Evolutionary conservation across 2,113 vertebrate species (phyloP).

Genomic region (Chloropsis cyanopogon): DNA sequence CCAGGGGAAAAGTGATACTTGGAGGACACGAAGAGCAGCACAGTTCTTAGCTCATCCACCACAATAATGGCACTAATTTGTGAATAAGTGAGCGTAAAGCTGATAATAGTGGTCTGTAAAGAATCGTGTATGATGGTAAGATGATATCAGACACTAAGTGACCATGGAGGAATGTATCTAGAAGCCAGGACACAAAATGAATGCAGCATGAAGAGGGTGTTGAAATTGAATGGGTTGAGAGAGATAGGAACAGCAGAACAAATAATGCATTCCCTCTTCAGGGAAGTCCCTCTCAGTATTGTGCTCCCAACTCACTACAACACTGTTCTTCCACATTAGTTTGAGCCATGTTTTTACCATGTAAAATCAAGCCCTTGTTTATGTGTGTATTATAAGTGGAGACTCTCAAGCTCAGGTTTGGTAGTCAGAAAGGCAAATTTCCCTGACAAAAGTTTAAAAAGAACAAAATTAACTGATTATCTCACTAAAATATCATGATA

Average conservation of each 20-base stretch:
- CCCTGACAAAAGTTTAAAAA: neutral
- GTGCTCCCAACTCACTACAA: neutral
- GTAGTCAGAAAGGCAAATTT: neutral
- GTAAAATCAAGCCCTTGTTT: neutral
- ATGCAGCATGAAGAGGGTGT: slow-evolving; percentile 25
- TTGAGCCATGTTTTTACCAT: neutral
- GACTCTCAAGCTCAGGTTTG: neutral
- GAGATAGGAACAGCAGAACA: neutral
- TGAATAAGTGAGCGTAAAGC: slow-evolving; percentile 56
- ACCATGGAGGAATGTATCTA: slow-evolving; percentile 32
- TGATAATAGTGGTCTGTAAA: slow-evolving; percentile 51
- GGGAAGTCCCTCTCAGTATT: neutral
- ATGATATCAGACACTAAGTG: slow-evolving; percentile 39
- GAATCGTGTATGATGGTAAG: neutral
- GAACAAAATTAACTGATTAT: neutral
- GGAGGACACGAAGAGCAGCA: neutral
- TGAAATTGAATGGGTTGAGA: slow-evolving; percentile 24
- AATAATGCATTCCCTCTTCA: neutral
- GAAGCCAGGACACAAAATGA: slow-evolving; percentile 4
- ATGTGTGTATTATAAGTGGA: neutral
- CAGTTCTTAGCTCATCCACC: slow-evolving; percentile 31
- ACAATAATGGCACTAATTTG: slow-evolving; percentile 54
- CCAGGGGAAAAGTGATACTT: neutral
- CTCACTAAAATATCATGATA: neutral
- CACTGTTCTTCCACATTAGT: neutral